phyloP scores from a whole-genome alignment of 2,888 invertebrate genomes.

The Tuberolachnus salignus region DNA sequence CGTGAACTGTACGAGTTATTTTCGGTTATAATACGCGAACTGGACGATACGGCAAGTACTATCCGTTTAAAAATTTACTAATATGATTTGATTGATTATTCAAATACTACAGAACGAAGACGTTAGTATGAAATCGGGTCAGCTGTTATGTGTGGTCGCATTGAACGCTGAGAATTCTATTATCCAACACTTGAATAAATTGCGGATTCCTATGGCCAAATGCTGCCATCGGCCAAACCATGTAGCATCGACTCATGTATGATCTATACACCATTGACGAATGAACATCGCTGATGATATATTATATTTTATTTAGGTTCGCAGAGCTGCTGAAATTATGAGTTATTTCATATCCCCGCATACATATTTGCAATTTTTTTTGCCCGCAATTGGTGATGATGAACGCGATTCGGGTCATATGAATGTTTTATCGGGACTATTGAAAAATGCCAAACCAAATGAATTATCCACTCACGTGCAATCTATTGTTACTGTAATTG shows the following conservation, averaged over 20 bases:
- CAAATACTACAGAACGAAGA: conserved; percentile 61
- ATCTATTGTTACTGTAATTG: conserved; percentile 68
- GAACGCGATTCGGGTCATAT: conserved; percentile 65
- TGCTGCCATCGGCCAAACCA: conserved; percentile 73
- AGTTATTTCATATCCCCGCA: conserved; percentile 77
- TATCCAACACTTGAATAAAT: conserved; percentile 72
- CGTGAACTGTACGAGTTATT: conserved; percentile 77
- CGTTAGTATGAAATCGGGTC: conserved; percentile 74
- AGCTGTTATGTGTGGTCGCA: conserved; percentile 74
- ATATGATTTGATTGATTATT: background rate
- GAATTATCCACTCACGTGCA: conserved; percentile 65
- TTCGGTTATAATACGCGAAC: conserved; percentile 73
- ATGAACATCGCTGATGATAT: background rate
- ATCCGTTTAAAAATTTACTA: background rate
- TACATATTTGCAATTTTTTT: conserved; percentile 73
- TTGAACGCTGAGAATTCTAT: conserved; percentile 76
- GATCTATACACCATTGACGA: conserved; percentile 49
- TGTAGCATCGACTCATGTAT: conserved; percentile 69
- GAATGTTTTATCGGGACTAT: conserved; percentile 68
- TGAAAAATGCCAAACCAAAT: conserved; percentile 68
- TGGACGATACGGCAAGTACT: conserved; percentile 75
- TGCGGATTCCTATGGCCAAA: conserved; percentile 69
- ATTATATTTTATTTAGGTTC: conserved; percentile 65
- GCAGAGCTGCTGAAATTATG: conserved; percentile 73
- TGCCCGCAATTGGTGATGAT: conserved; percentile 69